These are phyloP conservation scores for Actinernus sp. DNA, from an alignment of 92 coral and sea anemone species.

Conservation along the genomic window DNA sequence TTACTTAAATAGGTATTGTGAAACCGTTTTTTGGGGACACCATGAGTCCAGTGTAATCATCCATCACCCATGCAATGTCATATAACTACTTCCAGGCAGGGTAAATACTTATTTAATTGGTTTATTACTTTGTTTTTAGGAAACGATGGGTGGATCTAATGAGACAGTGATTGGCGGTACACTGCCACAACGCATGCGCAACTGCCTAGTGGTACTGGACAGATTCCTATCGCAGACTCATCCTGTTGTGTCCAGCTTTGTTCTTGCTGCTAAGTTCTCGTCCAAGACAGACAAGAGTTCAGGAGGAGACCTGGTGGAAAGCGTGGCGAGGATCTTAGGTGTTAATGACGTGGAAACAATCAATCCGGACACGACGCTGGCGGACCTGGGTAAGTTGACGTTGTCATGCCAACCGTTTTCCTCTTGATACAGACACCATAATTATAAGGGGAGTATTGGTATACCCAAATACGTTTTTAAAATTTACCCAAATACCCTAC, in stretches of 20 bases:
- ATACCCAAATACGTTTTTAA: too few species aligned
- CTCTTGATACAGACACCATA: too few species aligned
- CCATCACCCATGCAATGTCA: too few species aligned
- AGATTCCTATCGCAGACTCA: conserved; percentile 81
- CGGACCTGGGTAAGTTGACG: conserved; percentile 71
- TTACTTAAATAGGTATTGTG: too few species aligned
- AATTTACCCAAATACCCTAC: neutral
- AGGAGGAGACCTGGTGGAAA: conserved; percentile 78
- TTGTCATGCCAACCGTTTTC: neutral
- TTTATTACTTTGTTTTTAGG: too few species aligned
- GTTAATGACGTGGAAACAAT: conserved; percentile 72
- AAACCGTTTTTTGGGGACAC: too few species aligned
- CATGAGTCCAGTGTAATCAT: too few species aligned
- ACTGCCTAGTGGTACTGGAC: conserved; percentile 82
- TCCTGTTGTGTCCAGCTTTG: conserved; percentile 83
- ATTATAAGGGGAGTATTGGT: too few species aligned
- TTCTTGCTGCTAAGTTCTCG: conserved; percentile 72
- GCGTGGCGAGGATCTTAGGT: conserved; percentile 81
- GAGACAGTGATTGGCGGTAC: conserved; percentile 88
- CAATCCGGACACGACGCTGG: conserved; percentile 80
- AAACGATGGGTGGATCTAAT: conserved; percentile 91
- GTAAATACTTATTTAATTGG: too few species aligned
- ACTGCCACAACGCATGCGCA: conserved; percentile 93
- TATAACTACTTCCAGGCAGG: too few species aligned
- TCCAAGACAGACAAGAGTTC: conserved; percentile 66